Evolutionary conservation across 2,113 vertebrate genomes (phyloP).

Genomic region (Poicephalus meyeri): DNA sequence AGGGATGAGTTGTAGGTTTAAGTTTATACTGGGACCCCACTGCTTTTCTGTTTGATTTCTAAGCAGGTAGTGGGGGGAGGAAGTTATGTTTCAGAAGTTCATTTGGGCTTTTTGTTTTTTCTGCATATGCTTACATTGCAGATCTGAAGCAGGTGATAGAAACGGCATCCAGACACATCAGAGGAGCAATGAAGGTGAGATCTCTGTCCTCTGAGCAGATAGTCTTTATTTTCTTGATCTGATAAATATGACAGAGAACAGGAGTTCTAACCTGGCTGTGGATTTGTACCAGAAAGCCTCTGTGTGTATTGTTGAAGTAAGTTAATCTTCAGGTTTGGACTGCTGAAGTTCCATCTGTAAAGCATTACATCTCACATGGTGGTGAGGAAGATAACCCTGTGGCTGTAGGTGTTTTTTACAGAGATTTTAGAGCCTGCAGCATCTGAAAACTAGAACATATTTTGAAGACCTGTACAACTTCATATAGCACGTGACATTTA

Average conservation of each 20-base stretch:
- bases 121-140: slow-evolving; percentile 68
- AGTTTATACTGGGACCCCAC: neutral
- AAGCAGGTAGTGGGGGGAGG: neutral
- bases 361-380: neutral
- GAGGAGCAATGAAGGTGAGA: slow-evolving; percentile 84
- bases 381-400: neutral
- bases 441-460: neutral
- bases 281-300: neutral
- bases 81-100: neutral
- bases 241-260: neutral
- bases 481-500: neutral
- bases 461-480: neutral
- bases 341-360: neutral
- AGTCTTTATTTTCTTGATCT: neutral
- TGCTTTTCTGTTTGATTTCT: neutral
- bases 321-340: neutral
- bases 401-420: neutral
- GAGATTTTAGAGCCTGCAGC: neutral
- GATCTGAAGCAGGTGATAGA: slow-evolving; percentile 76
- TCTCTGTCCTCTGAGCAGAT: neutral
- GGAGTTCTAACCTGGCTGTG: neutral
- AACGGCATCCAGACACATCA: slow-evolving; percentile 72
- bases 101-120: slow-evolving; percentile 14
- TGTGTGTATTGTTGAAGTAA: neutral
- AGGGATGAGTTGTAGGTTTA: neutral